Evolutionary conservation across 2,797 vertebrate species (phyloP).

Genomic region (Mus spretus): DNA sequence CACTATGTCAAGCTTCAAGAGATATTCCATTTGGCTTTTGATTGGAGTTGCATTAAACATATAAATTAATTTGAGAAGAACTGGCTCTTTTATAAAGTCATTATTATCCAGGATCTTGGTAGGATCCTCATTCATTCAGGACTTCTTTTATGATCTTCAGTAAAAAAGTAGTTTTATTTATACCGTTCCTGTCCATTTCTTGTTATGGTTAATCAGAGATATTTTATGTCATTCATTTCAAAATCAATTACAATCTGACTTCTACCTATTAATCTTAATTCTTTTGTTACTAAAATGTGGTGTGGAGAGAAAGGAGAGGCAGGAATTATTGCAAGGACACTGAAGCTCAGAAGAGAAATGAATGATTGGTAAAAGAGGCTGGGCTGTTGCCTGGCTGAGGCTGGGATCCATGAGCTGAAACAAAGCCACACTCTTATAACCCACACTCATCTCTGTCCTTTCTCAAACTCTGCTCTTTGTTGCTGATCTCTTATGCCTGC

Average conservation of each 20-base stretch:
- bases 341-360: background rate
- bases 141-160: conserved; percentile 75
- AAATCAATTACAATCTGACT: conserved; percentile 67
- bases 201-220: conserved; percentile 62
- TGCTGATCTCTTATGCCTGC: background rate
- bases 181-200: conserved; percentile 62
- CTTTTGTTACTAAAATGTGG: conserved; percentile 44
- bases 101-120: conserved; percentile 32
- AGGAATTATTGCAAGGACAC: conserved; percentile 44
- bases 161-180: conserved; percentile 77
- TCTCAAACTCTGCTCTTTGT: background rate
- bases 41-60: conserved; percentile 66
- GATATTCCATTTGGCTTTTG: conserved; percentile 66
- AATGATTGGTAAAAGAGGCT: background rate
- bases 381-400: background rate
- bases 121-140: conserved; percentile 45
- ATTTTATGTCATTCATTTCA: conserved; percentile 74
- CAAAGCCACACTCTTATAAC: background rate
- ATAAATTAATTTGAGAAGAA: conserved; percentile 76
- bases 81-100: conserved; percentile 71
- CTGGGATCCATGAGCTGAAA: background rate
- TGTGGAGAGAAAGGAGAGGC: background rate
- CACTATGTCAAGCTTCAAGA: conserved; percentile 61
- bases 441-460: no score
- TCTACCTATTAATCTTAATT: conserved; percentile 65